A percentile compares a stretch with the other conserved stretches of the same genome.
These are phyloP conservation scores for Podiceps cristatus DNA, from an alignment of 2,113 vertebrate species.

Conservation along the genomic window DNA sequence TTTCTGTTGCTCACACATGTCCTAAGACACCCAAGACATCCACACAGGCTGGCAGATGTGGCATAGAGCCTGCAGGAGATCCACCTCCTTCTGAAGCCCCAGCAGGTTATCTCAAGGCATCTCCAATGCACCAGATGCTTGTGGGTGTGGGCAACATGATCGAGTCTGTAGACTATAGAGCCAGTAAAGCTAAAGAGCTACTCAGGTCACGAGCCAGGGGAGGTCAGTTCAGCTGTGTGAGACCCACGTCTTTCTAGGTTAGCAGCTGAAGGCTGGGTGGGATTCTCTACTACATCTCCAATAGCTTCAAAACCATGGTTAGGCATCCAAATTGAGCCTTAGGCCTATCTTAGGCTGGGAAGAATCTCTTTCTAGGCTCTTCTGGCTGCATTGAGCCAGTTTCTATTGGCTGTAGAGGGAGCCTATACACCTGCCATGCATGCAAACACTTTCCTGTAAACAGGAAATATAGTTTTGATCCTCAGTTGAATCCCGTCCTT, in stretches of 20 bases:
- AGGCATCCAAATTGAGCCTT: background rate
- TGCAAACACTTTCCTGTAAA: background rate
- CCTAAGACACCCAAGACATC: background rate
- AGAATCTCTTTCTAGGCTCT: background rate
- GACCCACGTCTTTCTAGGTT: rapidly evolving
- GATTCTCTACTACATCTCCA: background rate
- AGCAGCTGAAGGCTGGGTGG: background rate
- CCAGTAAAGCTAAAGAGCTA: background rate
- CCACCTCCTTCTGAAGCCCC: background rate
- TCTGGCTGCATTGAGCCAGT: background rate
- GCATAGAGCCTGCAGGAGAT: background rate
- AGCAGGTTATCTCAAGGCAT: background rate
- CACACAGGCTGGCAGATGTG: background rate
- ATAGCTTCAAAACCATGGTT: background rate
- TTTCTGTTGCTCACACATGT: background rate
- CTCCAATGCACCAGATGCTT: background rate
- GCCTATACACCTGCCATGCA: background rate
- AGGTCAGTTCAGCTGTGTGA: background rate
- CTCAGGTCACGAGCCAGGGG: background rate
- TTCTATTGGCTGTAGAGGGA: background rate
- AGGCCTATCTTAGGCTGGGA: background rate
- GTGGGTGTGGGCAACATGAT: background rate
- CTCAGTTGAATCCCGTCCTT: background rate
- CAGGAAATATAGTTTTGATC: background rate
- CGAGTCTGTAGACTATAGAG: background rate